Percentiles rank a stretch among this genome's conserved stretches.
These are phyloP conservation scores for Xiphorhynchus elegans DNA, from an alignment of 2,113 vertebrate genomes.

Conservation along the genomic window DNA sequence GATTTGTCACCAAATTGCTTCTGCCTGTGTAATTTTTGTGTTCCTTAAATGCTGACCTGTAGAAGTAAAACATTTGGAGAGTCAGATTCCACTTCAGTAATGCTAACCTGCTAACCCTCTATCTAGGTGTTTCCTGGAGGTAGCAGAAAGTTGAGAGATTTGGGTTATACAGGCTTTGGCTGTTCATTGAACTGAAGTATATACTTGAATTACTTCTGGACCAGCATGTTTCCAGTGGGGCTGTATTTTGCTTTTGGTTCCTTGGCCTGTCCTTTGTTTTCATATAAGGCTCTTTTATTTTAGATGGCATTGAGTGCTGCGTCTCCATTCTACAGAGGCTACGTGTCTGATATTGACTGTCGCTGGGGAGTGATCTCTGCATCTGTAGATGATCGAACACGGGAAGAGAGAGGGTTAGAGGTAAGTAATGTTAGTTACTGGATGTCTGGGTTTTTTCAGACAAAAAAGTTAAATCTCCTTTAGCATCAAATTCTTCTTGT, in stretches of 20 bases:
- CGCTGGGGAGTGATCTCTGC: conserved; percentile 98
- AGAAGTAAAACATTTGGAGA: not conserved
- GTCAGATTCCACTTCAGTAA: not conserved
- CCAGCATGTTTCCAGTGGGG: not conserved
- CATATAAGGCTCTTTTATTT: not conserved
- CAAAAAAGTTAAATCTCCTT: not conserved
- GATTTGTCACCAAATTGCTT: not conserved
- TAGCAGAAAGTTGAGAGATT: not conserved
- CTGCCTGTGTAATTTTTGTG: not conserved
- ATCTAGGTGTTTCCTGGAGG: fast-evolving
- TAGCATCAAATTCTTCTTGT: not conserved
- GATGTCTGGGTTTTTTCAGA: not conserved
- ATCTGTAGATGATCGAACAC: conserved; percentile 94
- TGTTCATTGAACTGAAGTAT: fast-evolving
- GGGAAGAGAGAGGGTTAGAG: conserved; percentile 93
- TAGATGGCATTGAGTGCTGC: conserved; percentile 98
- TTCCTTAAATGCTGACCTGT: not conserved
- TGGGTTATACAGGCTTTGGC: not conserved
- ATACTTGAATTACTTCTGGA: not conserved
- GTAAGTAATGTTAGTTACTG: conserved; percentile 58
- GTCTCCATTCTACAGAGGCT: conserved; percentile 95
- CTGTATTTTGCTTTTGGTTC: not conserved
- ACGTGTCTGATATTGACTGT: conserved; percentile 94
- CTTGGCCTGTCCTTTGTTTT: not conserved
- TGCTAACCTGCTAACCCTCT: not conserved